Conservation (phyloP, 2,797 vertebrate genomes). For the Enteromius paludinosus region DNA sequence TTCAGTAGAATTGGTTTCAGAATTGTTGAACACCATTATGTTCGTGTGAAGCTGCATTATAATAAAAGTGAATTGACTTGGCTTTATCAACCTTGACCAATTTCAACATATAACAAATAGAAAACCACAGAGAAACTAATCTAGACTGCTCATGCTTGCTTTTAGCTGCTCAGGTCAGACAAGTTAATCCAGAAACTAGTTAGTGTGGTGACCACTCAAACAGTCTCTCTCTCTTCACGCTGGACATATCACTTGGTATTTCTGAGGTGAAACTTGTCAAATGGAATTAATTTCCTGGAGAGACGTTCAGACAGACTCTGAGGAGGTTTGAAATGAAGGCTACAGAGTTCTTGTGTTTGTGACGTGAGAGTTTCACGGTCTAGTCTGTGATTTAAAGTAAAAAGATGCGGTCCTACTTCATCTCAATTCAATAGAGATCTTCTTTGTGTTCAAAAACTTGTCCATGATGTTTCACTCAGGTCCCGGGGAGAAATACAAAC, state of each 20-base stretch:
- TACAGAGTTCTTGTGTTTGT: conserved; percentile 27
- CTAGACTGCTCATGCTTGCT: background rate
- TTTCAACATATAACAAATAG: conserved; percentile 73
- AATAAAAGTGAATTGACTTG: background rate
- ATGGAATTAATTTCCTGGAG: conserved; percentile 85
- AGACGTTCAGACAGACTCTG: conserved; percentile 76
- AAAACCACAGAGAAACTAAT: background rate
- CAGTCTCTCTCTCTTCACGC: conserved; percentile 62
- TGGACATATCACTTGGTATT: conserved; percentile 81
- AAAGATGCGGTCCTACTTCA: no score
- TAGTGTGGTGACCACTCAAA: conserved; percentile 58
- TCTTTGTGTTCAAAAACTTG: background rate
- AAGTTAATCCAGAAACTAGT: background rate
- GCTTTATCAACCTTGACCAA: conserved; percentile 68
- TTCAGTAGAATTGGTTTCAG: background rate
- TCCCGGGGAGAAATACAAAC: background rate
- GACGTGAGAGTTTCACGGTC: background rate
- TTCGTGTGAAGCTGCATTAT: conserved; percentile 23
- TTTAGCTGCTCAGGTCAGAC: background rate
- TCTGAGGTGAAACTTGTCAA: conserved; percentile 83
- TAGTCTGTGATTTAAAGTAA: conserved; percentile 11
- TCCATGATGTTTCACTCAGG: background rate
- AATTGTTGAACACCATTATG: background rate
- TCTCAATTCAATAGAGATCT: background rate
- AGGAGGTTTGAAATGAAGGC: conserved; percentile 53